Evolutionary conservation across 2,797 vertebrate species (phyloP).

Genomic region (Rhinichthys osculus): DNA sequence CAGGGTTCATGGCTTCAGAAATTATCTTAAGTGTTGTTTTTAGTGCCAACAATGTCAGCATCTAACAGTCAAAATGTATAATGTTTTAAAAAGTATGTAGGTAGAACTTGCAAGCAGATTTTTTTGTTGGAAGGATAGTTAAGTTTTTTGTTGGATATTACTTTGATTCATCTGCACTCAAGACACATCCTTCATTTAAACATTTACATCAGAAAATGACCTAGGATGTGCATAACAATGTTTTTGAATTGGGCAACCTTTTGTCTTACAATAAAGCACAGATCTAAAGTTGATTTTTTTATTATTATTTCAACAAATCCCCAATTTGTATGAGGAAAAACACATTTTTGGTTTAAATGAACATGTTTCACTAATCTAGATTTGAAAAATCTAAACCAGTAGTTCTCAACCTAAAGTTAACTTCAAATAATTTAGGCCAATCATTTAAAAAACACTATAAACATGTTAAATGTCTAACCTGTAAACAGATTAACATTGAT

Average conservation of each 20-base stretch:
- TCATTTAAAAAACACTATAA: background rate
- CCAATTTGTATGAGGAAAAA: background rate
- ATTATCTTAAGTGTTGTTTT: background rate
- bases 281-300: background rate
- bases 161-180: background rate
- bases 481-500: background rate
- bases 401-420: background rate
- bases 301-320: background rate
- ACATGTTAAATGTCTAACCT: background rate
- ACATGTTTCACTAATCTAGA: background rate
- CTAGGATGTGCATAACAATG: background rate
- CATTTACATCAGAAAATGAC: background rate
- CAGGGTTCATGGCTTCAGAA: background rate
- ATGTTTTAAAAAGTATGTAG: background rate
- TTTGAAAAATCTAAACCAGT: background rate
- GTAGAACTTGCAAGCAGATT: background rate
- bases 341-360: background rate
- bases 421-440: background rate
- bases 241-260: background rate
- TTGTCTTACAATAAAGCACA: slow-evolving; percentile 8
- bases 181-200: background rate
- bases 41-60: background rate
- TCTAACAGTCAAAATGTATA: background rate
- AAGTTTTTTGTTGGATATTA: background rate
- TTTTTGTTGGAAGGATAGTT: background rate